Base-by-base conservation (phyloP, 1,140 invertebrate species). In the Brachystomella parvula region DNA sequence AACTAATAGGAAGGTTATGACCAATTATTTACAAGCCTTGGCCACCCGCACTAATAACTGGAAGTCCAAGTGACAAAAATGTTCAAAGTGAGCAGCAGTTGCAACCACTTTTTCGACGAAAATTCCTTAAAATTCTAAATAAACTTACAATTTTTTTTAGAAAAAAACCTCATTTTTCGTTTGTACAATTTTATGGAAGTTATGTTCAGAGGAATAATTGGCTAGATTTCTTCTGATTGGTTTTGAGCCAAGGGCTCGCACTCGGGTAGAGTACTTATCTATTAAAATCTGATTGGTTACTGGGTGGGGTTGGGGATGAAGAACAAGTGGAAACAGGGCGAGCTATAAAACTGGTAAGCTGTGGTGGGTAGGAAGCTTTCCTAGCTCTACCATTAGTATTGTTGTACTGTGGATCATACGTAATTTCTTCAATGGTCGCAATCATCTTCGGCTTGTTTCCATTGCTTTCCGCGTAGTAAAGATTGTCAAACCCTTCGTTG, bases 371-470 rank as follows among this genome's bases (percentile, higher is more conserved):
- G 6, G 15, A 26, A 3, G 39, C 12, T 6, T 53, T 15, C 15
- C 49, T 6, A 3, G 39, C 12, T 6, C 24, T 15, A 3, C 49
- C 21, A 24, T 53, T 53, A 12, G 9, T 6, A 53, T 15, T 53
- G 49, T 24, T 53, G 49, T 26, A 26, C 49, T 15, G 61, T 9
- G 61, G 56, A 17, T 64, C 66, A 39, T 29, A 68, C 2, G 33
- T 62, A 26, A 65, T 71, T 61, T 71, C 70, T 26, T 71, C 70
- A 47, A 71, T 71, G 6, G 70, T 71, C 24, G 70, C 66, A 44
- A 71, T 61, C 66, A 71, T 67, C 63, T 66, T 68, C 6, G 61
- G 49, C 31, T 68, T 66, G n/a, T 35, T 47, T 33, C 59, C 57
- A 26, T 35, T 64, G 26, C 60, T 64, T 3, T 60, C 49, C 32